Base-by-base conservation (phyloP, 2,888 invertebrate species). In the Chorisops tibialis region DNA sequence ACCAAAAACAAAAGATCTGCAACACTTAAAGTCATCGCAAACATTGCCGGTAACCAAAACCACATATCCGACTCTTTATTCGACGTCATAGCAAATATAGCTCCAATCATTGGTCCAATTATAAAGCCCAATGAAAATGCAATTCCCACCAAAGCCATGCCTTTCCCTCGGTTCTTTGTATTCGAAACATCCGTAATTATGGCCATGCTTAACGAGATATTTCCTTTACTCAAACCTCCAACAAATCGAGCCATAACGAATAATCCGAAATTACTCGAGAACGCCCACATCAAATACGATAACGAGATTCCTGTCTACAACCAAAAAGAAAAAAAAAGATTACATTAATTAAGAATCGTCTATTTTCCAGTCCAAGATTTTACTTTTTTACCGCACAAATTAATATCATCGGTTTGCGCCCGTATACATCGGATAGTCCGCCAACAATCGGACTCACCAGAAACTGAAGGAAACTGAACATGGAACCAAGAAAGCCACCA, bases 71-170 rank as follows among this genome's bases (percentile, higher is more conserved):
- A 78, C 66, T 82, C 80, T 70, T 82, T 83, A 71, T 84, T 84
- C 3, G 84, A 85, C 77, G 82, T 83, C 69, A 83, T 82, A 1
- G 93, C 88, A 76, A 95, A 93, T 74, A 86, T 81, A 4, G 96
- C 97, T 21, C 98, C 98, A 67, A 97, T 93, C 76, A 95, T 82
- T 2, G 98, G 98, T 0, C 98, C 98, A 65, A 96, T 80, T 70
- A 97, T 91, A 79, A 99, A 99, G n/a, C 96, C 98, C 64, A 99
- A 79, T 1, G 97, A 97, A 79, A 99, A 99, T 6, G 98, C 96
- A 69, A 96, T 87, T 11, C 99, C 99, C 65, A 99, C 90, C 58
- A 96, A 79, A n/a, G 98, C 97, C 98, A 98, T 98, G 74, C 95
- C 96, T 76, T 86, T 88, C 38, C 93, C 93, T 71, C 97, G 83